phyloP scores from a whole-genome alignment of 2,113 vertebrate genomes.

The Dunckerocampus dactyliophorus region DNA sequence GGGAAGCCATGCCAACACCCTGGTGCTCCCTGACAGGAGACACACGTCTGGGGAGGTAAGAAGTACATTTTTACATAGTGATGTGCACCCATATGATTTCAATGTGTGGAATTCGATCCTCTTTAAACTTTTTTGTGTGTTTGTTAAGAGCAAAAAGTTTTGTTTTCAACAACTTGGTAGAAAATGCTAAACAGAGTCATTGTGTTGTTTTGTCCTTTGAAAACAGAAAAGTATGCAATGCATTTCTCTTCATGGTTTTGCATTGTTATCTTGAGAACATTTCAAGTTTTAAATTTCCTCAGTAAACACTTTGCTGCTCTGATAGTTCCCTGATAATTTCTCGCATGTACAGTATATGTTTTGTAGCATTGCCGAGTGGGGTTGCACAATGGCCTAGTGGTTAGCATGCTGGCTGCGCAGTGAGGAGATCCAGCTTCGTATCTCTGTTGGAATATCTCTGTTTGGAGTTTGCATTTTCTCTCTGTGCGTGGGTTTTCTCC shows the following conservation, averaged over 20 bases:
- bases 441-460: no score
- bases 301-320: background rate
- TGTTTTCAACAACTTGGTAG: background rate
- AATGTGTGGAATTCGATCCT: background rate
- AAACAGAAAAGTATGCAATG: no score
- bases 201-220: no score
- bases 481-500: no score
- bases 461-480: no score
- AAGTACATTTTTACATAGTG: background rate
- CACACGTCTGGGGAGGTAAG: constrained; percentile 23
- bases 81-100: background rate
- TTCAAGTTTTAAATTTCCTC: background rate
- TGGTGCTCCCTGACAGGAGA: constrained; percentile 45
- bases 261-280: background rate
- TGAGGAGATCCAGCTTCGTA: no score
- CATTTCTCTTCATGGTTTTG: background rate
- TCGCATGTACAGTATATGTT: no score
- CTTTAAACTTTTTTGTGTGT: background rate
- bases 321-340: no score
- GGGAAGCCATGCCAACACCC: constrained; percentile 56
- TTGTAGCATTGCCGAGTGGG: no score
- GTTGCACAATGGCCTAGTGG: no score
- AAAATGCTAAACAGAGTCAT: no score
- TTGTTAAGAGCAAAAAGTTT: background rate
- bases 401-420: no score